These are phyloP conservation scores for Zygothrica quintamaculata DNA, from an alignment of 2,888 invertebrate genomes.

Conservation along the genomic window DNA sequence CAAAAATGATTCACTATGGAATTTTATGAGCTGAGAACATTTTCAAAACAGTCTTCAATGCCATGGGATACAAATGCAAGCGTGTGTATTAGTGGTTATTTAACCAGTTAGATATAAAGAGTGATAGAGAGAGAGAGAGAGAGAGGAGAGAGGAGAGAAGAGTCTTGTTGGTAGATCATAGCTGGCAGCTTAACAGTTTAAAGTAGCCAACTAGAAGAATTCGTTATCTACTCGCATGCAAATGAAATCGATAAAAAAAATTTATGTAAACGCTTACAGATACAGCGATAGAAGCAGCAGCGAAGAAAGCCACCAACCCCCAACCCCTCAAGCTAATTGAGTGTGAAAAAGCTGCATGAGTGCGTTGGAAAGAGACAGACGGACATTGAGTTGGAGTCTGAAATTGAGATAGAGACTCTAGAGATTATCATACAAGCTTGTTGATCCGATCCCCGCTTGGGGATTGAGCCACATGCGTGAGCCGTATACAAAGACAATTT, in stretches of 20 bases:
- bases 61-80: slow-evolving; percentile 52
- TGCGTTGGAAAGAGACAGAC: background rate
- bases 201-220: slow-evolving; percentile 53
- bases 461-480: slow-evolving; percentile 3
- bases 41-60: slow-evolving; percentile 60
- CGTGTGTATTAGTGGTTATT: slow-evolving; percentile 25
- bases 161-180: background rate
- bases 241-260: slow-evolving; percentile 78
- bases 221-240: slow-evolving; percentile 59
- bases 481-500: slow-evolving; percentile 15
- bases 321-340: slow-evolving; percentile 74
- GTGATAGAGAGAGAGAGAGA: no score
- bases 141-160: no score
- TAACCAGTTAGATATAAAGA: no score
- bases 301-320: slow-evolving; percentile 26
- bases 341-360: slow-evolving; percentile 67
- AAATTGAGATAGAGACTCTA: slow-evolving; percentile 29
- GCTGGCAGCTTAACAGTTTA: slow-evolving; percentile 40
- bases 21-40: slow-evolving; percentile 81
- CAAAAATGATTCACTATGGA: slow-evolving; percentile 76
- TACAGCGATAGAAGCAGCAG: slow-evolving; percentile 39
- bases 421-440: slow-evolving; percentile 20
- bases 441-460: slow-evolving; percentile 7
- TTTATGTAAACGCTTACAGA: slow-evolving; percentile 66
- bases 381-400: no score